These are phyloP conservation scores for Odocoileus hemionus DNA, from an alignment of 2,113 vertebrate genomes.

Conservation along the genomic window DNA sequence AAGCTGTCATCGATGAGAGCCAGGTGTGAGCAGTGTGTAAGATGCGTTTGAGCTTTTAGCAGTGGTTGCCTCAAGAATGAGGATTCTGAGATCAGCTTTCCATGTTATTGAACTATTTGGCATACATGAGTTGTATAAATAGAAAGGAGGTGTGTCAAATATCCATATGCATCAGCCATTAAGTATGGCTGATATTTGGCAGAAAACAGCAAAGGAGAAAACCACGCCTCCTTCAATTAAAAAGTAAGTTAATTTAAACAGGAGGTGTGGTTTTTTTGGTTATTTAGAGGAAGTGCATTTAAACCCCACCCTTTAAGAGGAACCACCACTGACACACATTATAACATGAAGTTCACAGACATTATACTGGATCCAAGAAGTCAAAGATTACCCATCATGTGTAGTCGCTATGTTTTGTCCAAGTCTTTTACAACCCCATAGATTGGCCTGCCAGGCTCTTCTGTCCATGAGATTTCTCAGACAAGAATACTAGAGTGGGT, in stretches of 20 bases:
- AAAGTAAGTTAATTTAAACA: background rate
- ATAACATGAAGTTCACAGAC: background rate
- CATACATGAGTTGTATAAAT: background rate
- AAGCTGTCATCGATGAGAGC: background rate
- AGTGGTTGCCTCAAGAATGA: background rate
- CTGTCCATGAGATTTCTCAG: background rate
- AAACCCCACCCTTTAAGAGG: background rate
- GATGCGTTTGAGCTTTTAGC: background rate
- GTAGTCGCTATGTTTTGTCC: background rate
- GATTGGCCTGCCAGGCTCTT: background rate
- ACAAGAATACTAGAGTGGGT: background rate
- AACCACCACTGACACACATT: background rate
- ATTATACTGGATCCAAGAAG: background rate
- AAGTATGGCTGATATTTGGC: background rate
- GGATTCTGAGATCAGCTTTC: background rate
- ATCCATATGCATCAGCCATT: background rate
- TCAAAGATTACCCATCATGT: background rate
- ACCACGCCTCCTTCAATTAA: background rate
- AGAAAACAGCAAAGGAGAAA: background rate
- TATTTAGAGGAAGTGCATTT: background rate
- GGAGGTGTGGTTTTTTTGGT: background rate
- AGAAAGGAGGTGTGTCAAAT: background rate
- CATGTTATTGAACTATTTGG: background rate
- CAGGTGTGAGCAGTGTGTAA: no score
- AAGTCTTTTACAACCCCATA: background rate